A percentile compares a stretch with the other conserved stretches of the same genome.
Evolutionary conservation across 2,113 vertebrate species (phyloP).

Genomic region (Plecotus auritus): DNA sequence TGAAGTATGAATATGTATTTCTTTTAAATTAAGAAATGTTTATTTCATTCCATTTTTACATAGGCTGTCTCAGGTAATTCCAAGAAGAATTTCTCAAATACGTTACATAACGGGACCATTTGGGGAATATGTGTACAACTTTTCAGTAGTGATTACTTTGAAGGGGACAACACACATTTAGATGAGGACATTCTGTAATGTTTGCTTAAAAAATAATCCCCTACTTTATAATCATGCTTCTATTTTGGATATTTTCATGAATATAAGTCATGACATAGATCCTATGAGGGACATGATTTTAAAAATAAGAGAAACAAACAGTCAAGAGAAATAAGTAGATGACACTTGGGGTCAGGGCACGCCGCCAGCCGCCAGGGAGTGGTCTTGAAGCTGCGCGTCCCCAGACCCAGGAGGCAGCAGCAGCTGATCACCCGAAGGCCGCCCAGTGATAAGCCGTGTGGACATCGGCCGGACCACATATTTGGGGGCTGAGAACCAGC

Average conservation of each 20-base stretch:
- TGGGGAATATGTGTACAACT: slow-evolving; percentile 23
- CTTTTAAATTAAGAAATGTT: slow-evolving; percentile 26
- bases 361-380: slow-evolving; percentile 8
- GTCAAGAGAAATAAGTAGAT: slow-evolving; percentile 36
- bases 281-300: slow-evolving; percentile 58
- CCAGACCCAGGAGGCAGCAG: accelerated
- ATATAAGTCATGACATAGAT: slow-evolving; percentile 67
- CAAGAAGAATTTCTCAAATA: slow-evolving; percentile 46
- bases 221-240: slow-evolving; percentile 68
- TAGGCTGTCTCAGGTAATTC: background rate
- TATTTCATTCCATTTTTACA: slow-evolving; percentile 6
- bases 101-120: slow-evolving; percentile 39
- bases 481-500: background rate
- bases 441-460: background rate
- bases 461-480: background rate
- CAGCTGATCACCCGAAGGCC: background rate
- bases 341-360: slow-evolving; percentile 37
- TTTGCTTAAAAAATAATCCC: slow-evolving; percentile 53
- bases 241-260: slow-evolving; percentile 68
- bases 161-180: slow-evolving; percentile 58
- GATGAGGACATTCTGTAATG: slow-evolving; percentile 59
- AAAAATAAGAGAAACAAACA: slow-evolving; percentile 72
- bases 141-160: slow-evolving; percentile 49
- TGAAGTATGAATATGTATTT: background rate
- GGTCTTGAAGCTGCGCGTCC: background rate